Conservation (phyloP, 2,888 invertebrate genomes). For the Eupithecia subfuscata region DNA sequence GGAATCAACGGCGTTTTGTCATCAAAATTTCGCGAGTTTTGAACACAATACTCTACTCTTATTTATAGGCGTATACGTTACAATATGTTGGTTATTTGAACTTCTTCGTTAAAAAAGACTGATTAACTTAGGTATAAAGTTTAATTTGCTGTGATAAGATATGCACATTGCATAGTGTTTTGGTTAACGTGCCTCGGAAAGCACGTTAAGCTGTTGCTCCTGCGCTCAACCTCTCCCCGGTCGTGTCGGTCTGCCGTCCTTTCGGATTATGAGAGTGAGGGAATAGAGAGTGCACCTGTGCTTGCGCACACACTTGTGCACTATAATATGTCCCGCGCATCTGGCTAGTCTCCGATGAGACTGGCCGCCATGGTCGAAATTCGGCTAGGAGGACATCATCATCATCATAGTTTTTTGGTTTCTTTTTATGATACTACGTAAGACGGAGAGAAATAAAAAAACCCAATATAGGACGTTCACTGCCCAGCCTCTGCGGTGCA, state of each 20-base stretch:
- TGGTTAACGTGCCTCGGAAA: too few species aligned
- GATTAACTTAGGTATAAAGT: not conserved
- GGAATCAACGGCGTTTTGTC: conserved; percentile 11
- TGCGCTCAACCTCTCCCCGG: too few species aligned
- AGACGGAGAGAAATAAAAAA: not conserved
- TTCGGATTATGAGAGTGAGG: too few species aligned
- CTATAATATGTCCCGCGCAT: too few species aligned
- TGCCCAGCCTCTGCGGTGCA: not conserved
- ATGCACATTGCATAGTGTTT: not conserved
- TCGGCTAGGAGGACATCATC: too few species aligned
- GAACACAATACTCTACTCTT: not conserved
- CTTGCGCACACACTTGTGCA: too few species aligned
- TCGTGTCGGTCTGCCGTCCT: too few species aligned
- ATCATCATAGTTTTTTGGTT: too few species aligned
- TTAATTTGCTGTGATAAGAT: not conserved
- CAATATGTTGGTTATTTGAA: not conserved
- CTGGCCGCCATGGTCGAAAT: too few species aligned
- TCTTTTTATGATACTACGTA: not conserved
- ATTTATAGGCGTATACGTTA: not conserved
- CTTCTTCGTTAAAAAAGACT: not conserved
- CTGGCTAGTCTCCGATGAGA: too few species aligned
- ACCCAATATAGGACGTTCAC: not conserved
- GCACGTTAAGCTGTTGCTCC: too few species aligned
- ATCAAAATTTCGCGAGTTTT: conserved; percentile 2
- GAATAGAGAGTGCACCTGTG: too few species aligned